phyloP scores from a whole-genome alignment of 2,888 invertebrate genomes.

The Melanargia galathea region DNA sequence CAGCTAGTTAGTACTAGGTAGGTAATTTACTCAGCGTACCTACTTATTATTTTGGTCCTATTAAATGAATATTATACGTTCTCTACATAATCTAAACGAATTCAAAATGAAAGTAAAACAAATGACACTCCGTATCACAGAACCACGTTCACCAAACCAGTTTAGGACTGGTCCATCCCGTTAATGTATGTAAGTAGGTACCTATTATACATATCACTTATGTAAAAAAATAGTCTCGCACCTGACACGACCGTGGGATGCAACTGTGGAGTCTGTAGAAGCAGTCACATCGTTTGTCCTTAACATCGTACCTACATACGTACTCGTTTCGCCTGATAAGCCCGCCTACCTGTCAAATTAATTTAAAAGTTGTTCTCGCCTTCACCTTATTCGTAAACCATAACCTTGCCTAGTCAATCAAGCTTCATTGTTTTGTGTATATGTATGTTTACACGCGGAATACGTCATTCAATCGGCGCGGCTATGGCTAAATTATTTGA shows the following conservation, averaged over 20 bases:
- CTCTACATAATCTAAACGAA: neutral
- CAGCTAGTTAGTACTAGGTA: no score
- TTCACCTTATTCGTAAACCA: constrained; percentile 17
- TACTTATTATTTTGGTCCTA: neutral
- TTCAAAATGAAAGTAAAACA: constrained; percentile 44
- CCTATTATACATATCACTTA: constrained; percentile 44
- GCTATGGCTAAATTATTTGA: constrained; percentile 16
- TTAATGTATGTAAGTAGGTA: constrained; percentile 64
- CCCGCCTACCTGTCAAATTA: constrained; percentile 31
- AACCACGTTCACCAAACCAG: constrained; percentile 25
- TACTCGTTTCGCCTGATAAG: no score
- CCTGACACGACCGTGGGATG: constrained; percentile 49
- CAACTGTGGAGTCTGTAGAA: neutral
- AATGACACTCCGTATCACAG: constrained; percentile 50
- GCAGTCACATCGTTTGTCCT: constrained; percentile 16
- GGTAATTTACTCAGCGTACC: neutral
- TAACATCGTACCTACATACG: constrained; percentile 8
- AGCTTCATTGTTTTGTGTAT: constrained; percentile 23
- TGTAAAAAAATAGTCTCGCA: constrained; percentile 41
- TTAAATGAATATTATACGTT: no score
- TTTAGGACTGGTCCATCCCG: constrained; percentile 56
- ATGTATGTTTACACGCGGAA: constrained; percentile 2
- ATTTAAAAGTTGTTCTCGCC: constrained; percentile 24
- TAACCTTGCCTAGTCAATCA: constrained; percentile 32
- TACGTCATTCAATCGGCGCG: constrained; percentile 35